Percentiles rank a stretch among this genome's conserved stretches.
Evolutionary conservation across 1,140 invertebrate genomes (phyloP).

Genomic region (Eupristina koningsbergeri): DNA sequence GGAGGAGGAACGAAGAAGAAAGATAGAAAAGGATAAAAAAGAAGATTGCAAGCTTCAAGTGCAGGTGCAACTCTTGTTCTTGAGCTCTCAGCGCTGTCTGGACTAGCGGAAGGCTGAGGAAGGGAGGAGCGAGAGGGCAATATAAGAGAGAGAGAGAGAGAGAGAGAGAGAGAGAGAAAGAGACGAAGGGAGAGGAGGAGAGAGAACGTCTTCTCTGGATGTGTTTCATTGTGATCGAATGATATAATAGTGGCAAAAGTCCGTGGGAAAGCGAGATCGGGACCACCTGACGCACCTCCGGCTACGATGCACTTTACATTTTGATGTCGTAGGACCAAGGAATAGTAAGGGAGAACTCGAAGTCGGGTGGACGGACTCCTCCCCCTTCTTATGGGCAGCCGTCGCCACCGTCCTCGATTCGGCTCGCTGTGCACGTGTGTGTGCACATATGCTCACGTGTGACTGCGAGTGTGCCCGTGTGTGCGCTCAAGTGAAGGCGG

Average conservation of each 20-base stretch:
- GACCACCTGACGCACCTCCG: constrained; percentile 68
- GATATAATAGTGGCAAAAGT: constrained; percentile 69
- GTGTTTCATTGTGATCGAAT: constrained; percentile 69
- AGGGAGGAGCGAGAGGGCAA: too few species aligned
- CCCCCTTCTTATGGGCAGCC: constrained; percentile 44
- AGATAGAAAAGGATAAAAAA: neutral
- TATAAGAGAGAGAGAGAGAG: neutral
- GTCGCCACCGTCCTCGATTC: neutral
- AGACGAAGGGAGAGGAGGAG: neutral
- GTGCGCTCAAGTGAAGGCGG: constrained; percentile 13
- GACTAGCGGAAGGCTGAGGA: neutral
- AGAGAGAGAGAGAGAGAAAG: neutral
- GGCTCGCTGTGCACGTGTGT: neutral
- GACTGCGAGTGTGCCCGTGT: neutral
- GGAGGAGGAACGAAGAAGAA: constrained; percentile 43
- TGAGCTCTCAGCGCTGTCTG: constrained; percentile 5
- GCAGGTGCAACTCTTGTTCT: constrained; percentile 43
- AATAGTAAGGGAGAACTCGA: constrained; percentile 8
- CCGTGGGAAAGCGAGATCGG: constrained; percentile 69
- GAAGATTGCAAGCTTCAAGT: constrained; percentile 32
- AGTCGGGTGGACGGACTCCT: constrained; percentile 52
- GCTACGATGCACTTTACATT: constrained; percentile 63
- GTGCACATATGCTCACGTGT: neutral
- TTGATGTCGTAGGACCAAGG: constrained; percentile 55
- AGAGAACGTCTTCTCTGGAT: constrained; percentile 44